Evolutionary conservation across 2,797 vertebrate species (phyloP), one percentile per base, ranked within the genome.

Genomic region (Halcyon chelicuti): DNA sequence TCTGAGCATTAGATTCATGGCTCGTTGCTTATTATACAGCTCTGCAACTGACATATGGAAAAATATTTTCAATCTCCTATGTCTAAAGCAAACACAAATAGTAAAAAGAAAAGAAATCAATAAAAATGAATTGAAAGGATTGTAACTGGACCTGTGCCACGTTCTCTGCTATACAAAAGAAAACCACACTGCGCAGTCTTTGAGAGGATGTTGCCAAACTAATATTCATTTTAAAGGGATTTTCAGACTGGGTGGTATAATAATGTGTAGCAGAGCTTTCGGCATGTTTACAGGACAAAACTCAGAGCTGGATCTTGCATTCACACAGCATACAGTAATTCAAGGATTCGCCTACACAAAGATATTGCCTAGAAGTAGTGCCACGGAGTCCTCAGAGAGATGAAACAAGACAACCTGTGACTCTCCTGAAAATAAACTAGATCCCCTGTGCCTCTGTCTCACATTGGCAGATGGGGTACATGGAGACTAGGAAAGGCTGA

Each of bases 381-480:
- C 31, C 1, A 2, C 21, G 10, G 17, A 47, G 3, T 33, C 51
- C 21, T 63, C 29, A 46, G 42, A 55, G 65, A 54, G 14, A 35
- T 39, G 12, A 94, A 83, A 86, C 9, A 37, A 3, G 22, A 17
- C 2, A 2, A 39, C 8, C 14, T 0, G 0, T 40, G 40, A 18
- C n/a, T 77, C 17, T 75, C 70, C 46, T 61, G 76, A 78, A 76
- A 76, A 54, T 3, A 39, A 75, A 65, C 2, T 65, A 14, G 37
- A 81, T 17, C 26, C 49, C 29, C 46, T 42, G 16, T 2, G 3
- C 15, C 37, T 66, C 73, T 65, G 8, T 12, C 68, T 60, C 9
- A 5, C 37, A 7, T 12, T 58, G 31, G 14, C 29, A 57, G 35
- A 42, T 17, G 4, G 22, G 5, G 11, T 40, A 20, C 28, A 20